Percentiles rank a stretch among this genome's conserved stretches.
These are phyloP conservation scores for Goniozus legneri DNA, from an alignment of 1,140 invertebrate species.

Conservation along the genomic window DNA sequence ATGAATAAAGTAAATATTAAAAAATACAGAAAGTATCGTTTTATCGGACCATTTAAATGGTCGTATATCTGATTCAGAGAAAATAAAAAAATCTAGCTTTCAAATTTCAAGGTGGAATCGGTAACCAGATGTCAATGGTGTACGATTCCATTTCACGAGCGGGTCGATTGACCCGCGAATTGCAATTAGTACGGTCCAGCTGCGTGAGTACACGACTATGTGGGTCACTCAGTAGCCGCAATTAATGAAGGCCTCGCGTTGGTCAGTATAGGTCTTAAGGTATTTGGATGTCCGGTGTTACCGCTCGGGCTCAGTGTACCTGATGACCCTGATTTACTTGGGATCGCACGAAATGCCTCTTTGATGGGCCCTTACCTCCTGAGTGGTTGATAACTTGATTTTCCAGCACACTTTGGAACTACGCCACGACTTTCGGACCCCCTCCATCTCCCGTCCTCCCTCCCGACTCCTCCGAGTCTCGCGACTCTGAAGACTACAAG, in stretches of 20 bases:
- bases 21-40: too few relatives aligned
- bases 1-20: too few relatives aligned
- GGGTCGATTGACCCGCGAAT: not conserved
- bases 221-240: constrained; percentile 16
- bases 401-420: constrained; percentile 36
- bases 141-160: too few relatives aligned
- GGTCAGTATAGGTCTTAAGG: constrained; percentile 17
- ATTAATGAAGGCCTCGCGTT: constrained; percentile 26
- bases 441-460: constrained; percentile 2
- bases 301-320: too few relatives aligned
- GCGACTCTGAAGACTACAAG: constrained; percentile 1
- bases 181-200: not conserved
- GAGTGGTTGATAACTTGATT: constrained; percentile 43
- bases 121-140: too few relatives aligned
- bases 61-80: too few relatives aligned
- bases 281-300: constrained; percentile 30
- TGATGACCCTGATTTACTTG: constrained; percentile 27
- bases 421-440: constrained; percentile 27
- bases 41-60: too few relatives aligned
- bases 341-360: constrained; percentile 36
- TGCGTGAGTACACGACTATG: not conserved
- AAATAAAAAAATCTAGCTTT: too few relatives aligned
- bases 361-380: constrained; percentile 34
- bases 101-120: too few relatives aligned
- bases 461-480: too few relatives aligned